Conservation (phyloP, 2,797 vertebrate genomes). For the Threskiornis aethiopicus region DNA sequence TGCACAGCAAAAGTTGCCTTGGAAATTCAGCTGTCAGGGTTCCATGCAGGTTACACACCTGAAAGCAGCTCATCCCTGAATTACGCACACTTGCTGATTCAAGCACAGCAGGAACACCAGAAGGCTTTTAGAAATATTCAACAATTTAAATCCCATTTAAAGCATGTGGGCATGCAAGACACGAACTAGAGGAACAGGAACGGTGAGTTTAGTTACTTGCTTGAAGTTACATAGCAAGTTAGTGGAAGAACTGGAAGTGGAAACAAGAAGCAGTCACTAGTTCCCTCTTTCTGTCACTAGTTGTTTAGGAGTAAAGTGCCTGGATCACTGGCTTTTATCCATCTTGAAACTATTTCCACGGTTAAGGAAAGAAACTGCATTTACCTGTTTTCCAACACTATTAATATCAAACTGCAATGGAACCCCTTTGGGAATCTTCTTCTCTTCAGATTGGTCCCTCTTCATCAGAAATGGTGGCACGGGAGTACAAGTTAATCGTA, state of each 20-base stretch:
- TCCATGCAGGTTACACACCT: background rate
- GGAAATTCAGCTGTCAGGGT: background rate
- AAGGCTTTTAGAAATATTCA: constrained; percentile 7
- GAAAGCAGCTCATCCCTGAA: background rate
- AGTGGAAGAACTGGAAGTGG: background rate
- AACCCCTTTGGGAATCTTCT: constrained; percentile 92
- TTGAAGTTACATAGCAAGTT: background rate
- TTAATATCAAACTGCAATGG: constrained; percentile 96
- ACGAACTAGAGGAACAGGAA: constrained; percentile 15
- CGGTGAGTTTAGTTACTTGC: background rate
- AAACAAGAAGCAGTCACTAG: background rate
- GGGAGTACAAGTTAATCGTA: constrained; percentile 85
- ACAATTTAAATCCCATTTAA: constrained; percentile 8
- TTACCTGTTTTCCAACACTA: constrained; percentile 94
- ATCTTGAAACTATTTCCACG: background rate
- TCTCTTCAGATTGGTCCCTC: constrained; percentile 81
- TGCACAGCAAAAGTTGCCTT: background rate
- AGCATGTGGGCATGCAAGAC: background rate
- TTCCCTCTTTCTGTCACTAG: background rate
- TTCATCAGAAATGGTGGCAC: constrained; percentile 76
- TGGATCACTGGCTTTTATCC: background rate
- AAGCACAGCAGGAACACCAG: background rate
- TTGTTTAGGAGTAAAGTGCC: background rate
- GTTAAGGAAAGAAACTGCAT: background rate
- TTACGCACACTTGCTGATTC: background rate